Evolutionary conservation across 2,888 invertebrate genomes (phyloP).

Genomic region (Scelioninae gen. 2): DNA sequence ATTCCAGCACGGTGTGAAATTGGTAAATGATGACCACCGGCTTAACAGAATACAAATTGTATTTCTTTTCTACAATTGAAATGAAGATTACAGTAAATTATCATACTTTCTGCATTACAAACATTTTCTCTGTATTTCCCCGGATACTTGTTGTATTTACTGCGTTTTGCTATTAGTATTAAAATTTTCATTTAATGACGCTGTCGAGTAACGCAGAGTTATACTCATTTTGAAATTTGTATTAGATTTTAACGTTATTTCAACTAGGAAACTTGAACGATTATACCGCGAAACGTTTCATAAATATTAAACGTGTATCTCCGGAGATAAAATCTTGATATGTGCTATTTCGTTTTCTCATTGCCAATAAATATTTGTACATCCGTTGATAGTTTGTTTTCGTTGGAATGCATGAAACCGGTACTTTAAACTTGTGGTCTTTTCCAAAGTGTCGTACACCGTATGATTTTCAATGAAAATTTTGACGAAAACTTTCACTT

Average conservation of each 20-base stretch:
- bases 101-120: slow-evolving; percentile 27
- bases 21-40: slow-evolving; percentile 16
- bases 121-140: slow-evolving; percentile 30
- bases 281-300: slow-evolving; percentile 12
- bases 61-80: slow-evolving; percentile 18
- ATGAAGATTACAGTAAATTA: slow-evolving; percentile 27
- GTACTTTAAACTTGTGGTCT: neutral
- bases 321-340: slow-evolving; percentile 22
- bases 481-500: slow-evolving; percentile 39
- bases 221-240: neutral
- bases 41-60: slow-evolving; percentile 10
- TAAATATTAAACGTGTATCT: slow-evolving; percentile 25
- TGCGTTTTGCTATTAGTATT: slow-evolving; percentile 10
- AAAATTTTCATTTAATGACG: slow-evolving; percentile 1
- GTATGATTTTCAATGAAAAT: slow-evolving; percentile 17
- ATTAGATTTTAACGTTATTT: slow-evolving; percentile 12
- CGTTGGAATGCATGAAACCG: neutral
- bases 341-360: slow-evolving; percentile 16
- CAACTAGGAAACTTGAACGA: slow-evolving; percentile 25
- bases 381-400: slow-evolving; percentile 14
- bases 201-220: neutral
- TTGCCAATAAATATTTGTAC: slow-evolving; percentile 35
- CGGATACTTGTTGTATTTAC: neutral
- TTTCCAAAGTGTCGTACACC: slow-evolving; percentile 24
- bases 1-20: slow-evolving; percentile 14